Conservation (phyloP, 2,113 vertebrate genomes). For the Puntigrus tetrazona region DNA sequence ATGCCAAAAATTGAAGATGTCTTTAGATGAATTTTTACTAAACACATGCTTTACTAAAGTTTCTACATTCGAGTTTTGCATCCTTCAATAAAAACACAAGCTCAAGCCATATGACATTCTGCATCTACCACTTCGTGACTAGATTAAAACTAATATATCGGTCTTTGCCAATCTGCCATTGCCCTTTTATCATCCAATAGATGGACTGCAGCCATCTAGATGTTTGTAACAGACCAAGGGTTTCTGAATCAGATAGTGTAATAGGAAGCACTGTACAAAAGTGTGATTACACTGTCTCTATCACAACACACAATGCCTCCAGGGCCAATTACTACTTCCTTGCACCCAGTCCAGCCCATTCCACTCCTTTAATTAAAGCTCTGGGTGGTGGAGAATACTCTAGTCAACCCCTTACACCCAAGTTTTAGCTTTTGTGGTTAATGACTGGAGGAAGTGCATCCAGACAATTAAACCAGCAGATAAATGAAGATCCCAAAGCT, state of each 20-base stretch:
- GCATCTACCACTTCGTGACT: neutral
- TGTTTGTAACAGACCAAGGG: conserved; percentile 19
- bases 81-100: neutral
- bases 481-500: conserved; percentile 37
- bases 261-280: conserved; percentile 35
- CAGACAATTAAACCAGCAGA: conserved; percentile 26
- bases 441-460: conserved; percentile 41
- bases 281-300: conserved; percentile 31
- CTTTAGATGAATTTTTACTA: no score
- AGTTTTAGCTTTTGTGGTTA: conserved; percentile 32
- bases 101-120: neutral
- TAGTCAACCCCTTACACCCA: conserved; percentile 30
- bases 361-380: conserved; percentile 42
- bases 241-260: conserved; percentile 32
- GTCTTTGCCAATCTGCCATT: neutral
- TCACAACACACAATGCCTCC: conserved; percentile 28
- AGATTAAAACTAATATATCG: neutral
- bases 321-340: conserved; percentile 46
- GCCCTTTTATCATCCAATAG: neutral
- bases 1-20: no score
- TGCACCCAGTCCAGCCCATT: conserved; percentile 25
- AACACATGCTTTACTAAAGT: no score
- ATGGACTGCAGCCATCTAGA: conserved; percentile 2
- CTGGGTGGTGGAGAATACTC: conserved; percentile 2
- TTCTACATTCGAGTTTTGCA: neutral